Evolutionary conservation across 2,888 invertebrate species (phyloP).

Genomic region (Octodonta nipae): DNA sequence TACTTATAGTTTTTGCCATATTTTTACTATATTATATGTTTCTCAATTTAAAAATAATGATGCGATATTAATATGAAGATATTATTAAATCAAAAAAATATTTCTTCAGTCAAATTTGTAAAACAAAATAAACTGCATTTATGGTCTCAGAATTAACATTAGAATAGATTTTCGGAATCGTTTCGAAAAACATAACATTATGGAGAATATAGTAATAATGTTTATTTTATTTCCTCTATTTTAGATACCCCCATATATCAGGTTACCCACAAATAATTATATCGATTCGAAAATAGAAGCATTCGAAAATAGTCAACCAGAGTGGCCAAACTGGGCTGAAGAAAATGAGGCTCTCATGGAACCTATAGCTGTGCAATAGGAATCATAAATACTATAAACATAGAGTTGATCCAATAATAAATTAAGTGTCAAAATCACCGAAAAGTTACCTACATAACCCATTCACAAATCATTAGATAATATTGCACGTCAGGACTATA

Average conservation of each 20-base stretch:
- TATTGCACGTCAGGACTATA: background rate
- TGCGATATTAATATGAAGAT: no score
- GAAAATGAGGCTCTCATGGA: constrained; percentile 21
- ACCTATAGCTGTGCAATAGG: constrained; percentile 23
- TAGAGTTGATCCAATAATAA: no score
- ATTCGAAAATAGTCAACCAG: constrained; percentile 17
- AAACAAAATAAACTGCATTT: no score
- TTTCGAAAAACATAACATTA: constrained; percentile 1
- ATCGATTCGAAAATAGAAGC: constrained; percentile 20
- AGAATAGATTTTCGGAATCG: constrained; percentile 1
- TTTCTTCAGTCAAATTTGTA: no score
- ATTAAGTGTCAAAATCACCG: background rate
- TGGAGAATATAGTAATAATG: background rate
- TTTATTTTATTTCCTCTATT: constrained; percentile 6
- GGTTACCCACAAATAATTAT: constrained; percentile 21
- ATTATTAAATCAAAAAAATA: no score
- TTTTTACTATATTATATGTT: no score
- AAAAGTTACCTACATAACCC: background rate
- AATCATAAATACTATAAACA: background rate
- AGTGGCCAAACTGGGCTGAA: constrained; percentile 24
- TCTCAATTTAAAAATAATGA: no score
- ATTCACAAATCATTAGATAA: background rate
- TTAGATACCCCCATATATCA: constrained; percentile 22
- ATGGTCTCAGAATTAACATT: background rate
- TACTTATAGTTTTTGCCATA: no score